These are phyloP conservation scores for Gadopsis bispinosus DNA, from an alignment of 2,797 vertebrate species.

Conservation along the genomic window DNA sequence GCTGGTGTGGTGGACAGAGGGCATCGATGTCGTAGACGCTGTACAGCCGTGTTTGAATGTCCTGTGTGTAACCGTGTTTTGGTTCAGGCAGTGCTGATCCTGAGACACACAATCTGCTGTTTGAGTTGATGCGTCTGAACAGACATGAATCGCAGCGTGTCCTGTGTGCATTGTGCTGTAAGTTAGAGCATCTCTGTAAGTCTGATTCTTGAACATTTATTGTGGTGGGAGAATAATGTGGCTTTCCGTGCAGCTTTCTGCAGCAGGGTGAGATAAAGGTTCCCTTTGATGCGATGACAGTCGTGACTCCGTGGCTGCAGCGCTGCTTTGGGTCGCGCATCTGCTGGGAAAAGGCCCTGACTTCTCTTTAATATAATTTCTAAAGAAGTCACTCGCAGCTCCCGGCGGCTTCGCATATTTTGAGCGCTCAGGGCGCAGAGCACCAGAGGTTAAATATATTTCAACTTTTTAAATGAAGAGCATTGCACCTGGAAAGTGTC, in stretches of 20 bases:
- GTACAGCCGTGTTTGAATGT: neutral
- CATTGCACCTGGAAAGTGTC: slow-evolving; percentile 45
- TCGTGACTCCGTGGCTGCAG: slow-evolving; percentile 54
- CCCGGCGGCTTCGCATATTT: slow-evolving; percentile 20
- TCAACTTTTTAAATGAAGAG: slow-evolving; percentile 46
- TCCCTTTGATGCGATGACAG: slow-evolving; percentile 61
- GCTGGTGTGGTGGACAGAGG: no score
- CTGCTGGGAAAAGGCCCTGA: slow-evolving; percentile 47
- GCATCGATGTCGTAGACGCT: neutral
- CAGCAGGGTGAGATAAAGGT: slow-evolving; percentile 58
- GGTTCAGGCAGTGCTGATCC: neutral
- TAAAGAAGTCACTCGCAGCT: slow-evolving; percentile 54
- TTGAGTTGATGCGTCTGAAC: slow-evolving; percentile 1
- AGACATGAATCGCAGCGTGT: neutral
- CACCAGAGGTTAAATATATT: slow-evolving; percentile 56
- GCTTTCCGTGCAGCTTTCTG: slow-evolving; percentile 21
- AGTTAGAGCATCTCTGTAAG: slow-evolving; percentile 4
- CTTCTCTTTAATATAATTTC: slow-evolving; percentile 63
- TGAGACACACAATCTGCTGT: neutral
- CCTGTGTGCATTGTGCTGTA: neutral
- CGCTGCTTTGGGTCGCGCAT: slow-evolving; percentile 42
- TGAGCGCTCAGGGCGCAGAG: slow-evolving; percentile 19
- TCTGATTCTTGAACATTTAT: slow-evolving; percentile 33
- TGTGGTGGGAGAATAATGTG: slow-evolving; percentile 41
- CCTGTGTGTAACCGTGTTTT: neutral